Conservation (phyloP, 2,888 invertebrate genomes). For the Disparrhopalites patrizii region DNA sequence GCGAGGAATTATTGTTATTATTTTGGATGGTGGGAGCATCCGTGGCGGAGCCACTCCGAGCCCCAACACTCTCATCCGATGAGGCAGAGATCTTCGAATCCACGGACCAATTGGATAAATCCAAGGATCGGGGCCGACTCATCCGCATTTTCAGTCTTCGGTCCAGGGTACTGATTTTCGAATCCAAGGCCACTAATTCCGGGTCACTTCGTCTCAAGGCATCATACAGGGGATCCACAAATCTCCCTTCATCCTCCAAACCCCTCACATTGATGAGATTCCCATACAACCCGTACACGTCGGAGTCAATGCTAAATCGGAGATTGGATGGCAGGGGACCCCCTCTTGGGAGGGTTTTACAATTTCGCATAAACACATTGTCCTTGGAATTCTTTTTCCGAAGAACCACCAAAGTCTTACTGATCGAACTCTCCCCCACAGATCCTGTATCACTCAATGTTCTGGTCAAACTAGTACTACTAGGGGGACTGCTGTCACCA, state of each 20-base stretch:
- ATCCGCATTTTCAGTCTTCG: slow-evolving; percentile 75
- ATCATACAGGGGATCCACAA: slow-evolving; percentile 66
- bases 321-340: slow-evolving; percentile 40
- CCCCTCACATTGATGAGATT: slow-evolving; percentile 85
- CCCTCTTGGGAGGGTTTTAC: slow-evolving; percentile 74
- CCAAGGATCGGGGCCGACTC: slow-evolving; percentile 73
- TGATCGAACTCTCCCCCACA: slow-evolving; percentile 41
- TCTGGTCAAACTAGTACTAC: slow-evolving; percentile 22
- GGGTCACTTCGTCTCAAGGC: slow-evolving; percentile 75
- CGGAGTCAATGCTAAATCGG: slow-evolving; percentile 61
- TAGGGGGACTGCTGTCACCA: slow-evolving; percentile 9
- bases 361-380: slow-evolving; percentile 58
- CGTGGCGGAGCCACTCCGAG: slow-evolving; percentile 50
- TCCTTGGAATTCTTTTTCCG: slow-evolving; percentile 58
- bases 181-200: slow-evolving; percentile 75
- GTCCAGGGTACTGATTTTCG: slow-evolving; percentile 75
- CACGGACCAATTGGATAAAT: slow-evolving; percentile 82
- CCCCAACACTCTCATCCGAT: slow-evolving; percentile 66
- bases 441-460: slow-evolving; percentile 28
- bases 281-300: slow-evolving; percentile 84
- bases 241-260: slow-evolving; percentile 73
- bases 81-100: slow-evolving; percentile 80
- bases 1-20: slow-evolving; percentile 13
- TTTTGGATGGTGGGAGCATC: slow-evolving; percentile 8
- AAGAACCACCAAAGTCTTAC: slow-evolving; percentile 62